A percentile compares a stretch with the other conserved stretches of the same genome.
Conservation (phyloP, 92 coral and sea anemone species). For the Epizoanthus scotinus region DNA sequence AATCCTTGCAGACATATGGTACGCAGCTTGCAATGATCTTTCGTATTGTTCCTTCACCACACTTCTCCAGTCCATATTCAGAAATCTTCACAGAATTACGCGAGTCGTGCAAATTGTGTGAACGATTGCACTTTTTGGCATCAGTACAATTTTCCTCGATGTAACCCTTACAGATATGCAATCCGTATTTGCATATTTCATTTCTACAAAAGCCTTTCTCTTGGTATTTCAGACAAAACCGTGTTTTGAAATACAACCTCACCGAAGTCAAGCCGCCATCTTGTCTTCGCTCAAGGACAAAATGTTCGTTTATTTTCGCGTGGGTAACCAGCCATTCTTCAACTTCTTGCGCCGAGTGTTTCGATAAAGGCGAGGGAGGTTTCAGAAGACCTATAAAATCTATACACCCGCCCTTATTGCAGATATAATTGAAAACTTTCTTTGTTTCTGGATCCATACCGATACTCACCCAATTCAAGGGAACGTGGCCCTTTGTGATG, state of each 20-base stretch:
- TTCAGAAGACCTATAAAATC: slow-evolving; percentile 47
- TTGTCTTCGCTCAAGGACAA: slow-evolving; percentile 25
- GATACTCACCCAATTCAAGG: background rate
- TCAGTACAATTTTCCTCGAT: slow-evolving; percentile 45
- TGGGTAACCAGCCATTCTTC: slow-evolving; percentile 52
- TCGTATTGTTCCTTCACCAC: background rate
- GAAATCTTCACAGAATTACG: slow-evolving; percentile 29
- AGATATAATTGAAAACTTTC: slow-evolving; percentile 67
- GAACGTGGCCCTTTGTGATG: background rate
- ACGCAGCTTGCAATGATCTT: slow-evolving; percentile 43
- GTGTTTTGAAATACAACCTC: slow-evolving; percentile 37
- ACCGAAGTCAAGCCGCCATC: slow-evolving; percentile 35
- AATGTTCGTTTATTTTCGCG: slow-evolving; percentile 33
- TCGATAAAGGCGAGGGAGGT: slow-evolving; percentile 69
- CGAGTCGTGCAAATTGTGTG: slow-evolving; percentile 42
- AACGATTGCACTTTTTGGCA: slow-evolving; percentile 22
- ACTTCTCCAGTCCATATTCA: slow-evolving; percentile 44
- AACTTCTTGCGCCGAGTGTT: slow-evolving; percentile 37
- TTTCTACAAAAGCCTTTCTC: slow-evolving; percentile 44
- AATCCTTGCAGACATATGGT: slow-evolving; percentile 46
- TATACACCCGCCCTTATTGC: slow-evolving; percentile 56
- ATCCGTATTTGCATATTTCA: slow-evolving; percentile 20
- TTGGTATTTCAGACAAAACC: slow-evolving; percentile 57
- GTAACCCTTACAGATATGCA: slow-evolving; percentile 50
- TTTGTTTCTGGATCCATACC: slow-evolving; percentile 37